Evolutionary conservation across 2,888 invertebrate species (phyloP).

Genomic region (Yponomeuta malinellus): DNA sequence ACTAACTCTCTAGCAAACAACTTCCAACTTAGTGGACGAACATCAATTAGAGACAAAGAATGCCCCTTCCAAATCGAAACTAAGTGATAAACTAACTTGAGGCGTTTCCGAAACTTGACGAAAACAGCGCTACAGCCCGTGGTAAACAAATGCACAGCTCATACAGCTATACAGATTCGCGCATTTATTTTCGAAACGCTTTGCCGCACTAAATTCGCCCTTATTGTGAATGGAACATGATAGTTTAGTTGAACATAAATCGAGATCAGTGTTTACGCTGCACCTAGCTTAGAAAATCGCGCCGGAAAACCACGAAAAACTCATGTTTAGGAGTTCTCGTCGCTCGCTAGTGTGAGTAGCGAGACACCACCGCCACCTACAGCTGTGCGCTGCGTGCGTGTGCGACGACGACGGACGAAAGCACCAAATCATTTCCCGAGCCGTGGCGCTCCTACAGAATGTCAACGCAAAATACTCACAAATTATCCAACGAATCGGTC

Average conservation of each 20-base stretch:
- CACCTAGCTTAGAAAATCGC: conserved; percentile 54
- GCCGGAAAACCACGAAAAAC: conserved; percentile 74
- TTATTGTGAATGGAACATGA: conserved; percentile 21
- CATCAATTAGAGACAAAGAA: conserved; percentile 5
- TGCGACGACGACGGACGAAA: conserved; percentile 76
- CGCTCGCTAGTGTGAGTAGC: conserved; percentile 30
- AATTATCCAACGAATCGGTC: conserved; percentile 64
- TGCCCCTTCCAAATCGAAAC: background rate
- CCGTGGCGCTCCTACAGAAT: conserved; percentile 75
- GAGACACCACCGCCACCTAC: conserved; percentile 74
- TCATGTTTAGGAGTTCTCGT: conserved; percentile 64
- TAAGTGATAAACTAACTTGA: conserved; percentile 19
- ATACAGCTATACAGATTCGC: conserved; percentile 49
- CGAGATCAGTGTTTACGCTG: conserved; percentile 44
- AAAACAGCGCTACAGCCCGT: conserved; percentile 29
- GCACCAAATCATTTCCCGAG: conserved; percentile 77
- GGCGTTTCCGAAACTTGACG: conserved; percentile 16
- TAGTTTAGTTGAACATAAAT: conserved; percentile 29
- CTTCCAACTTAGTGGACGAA: conserved; percentile 21
- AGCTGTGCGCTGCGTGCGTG: conserved; percentile 69
- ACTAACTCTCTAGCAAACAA: background rate
- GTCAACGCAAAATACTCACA: conserved; percentile 73
- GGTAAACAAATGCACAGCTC: conserved; percentile 55
- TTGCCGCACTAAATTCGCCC: conserved; percentile 16
- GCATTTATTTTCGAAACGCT: conserved; percentile 35